Evolutionary conservation across 2,888 invertebrate genomes (phyloP).

Genomic region (Corythucha ciliata): DNA sequence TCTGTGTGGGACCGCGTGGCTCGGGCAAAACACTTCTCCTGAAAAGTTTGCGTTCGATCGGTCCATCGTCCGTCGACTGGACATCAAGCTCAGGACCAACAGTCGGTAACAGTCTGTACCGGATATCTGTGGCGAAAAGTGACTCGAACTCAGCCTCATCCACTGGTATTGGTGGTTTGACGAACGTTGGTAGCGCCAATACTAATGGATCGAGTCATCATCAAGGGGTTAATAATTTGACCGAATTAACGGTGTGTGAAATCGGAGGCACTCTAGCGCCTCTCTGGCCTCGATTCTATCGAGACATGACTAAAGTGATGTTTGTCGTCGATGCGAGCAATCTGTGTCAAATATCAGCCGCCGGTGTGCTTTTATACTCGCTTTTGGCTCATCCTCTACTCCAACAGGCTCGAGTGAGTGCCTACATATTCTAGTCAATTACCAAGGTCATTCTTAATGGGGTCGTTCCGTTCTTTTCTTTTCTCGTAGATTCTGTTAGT

Average conservation of each 20-base stretch:
- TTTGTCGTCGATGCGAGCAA: constrained; percentile 78
- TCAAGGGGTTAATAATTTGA: constrained; percentile 39
- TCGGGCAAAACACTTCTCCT: constrained; percentile 73
- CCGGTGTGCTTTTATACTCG: constrained; percentile 69
- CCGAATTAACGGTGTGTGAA: constrained; percentile 56
- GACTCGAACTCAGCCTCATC: too few relatives aligned
- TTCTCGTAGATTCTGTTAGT: constrained; percentile 55
- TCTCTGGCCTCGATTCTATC: constrained; percentile 68
- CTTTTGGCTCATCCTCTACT: constrained; percentile 63
- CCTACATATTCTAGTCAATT: not conserved
- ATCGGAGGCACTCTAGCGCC: constrained; percentile 75
- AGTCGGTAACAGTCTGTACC: constrained; percentile 68
- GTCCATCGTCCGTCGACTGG: constrained; percentile 58
- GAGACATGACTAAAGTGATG: constrained; percentile 50
- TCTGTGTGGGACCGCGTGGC: constrained; percentile 70
- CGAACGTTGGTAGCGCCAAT: too few relatives aligned
- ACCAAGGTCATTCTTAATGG: not conserved
- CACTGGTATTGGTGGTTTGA: too few relatives aligned
- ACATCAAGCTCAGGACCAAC: constrained; percentile 72
- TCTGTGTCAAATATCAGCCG: constrained; percentile 75
- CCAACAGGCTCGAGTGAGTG: constrained; percentile 53
- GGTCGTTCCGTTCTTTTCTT: not conserved
- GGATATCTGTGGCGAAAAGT: too few relatives aligned
- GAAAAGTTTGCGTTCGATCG: constrained; percentile 57
- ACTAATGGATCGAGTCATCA: too few relatives aligned